Conservation (phyloP, 2,888 invertebrate species). For the Ligdia adustata region DNA sequence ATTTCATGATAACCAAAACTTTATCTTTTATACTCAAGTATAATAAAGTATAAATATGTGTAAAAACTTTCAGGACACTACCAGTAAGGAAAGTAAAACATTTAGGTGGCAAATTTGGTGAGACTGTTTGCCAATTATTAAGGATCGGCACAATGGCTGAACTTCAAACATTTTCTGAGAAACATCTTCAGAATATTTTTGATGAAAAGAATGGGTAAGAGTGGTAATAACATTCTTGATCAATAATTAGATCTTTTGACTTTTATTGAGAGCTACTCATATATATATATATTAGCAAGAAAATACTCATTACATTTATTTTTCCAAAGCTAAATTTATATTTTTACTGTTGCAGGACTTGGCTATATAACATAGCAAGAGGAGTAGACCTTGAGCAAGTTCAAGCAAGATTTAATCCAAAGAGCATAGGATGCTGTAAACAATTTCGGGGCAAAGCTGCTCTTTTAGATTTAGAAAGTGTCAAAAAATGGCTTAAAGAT, state of each 20-base stretch:
- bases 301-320: neutral
- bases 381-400: conserved; percentile 96
- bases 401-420: conserved; percentile 91
- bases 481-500: conserved; percentile 92
- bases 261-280: too few species aligned
- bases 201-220: conserved; percentile 94
- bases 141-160: conserved; percentile 91
- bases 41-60: too few species aligned
- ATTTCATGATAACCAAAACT: neutral
- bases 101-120: conserved; percentile 97
- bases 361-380: conserved; percentile 93
- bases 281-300: too few species aligned
- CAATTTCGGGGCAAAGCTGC: conserved; percentile 94
- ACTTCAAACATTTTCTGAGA: conserved; percentile 87
- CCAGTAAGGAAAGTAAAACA: conserved; percentile 94
- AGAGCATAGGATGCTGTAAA: conserved; percentile 98
- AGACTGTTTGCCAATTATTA: conserved; percentile 88
- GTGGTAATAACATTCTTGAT: too few species aligned
- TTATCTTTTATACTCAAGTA: too few species aligned
- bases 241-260: too few species aligned
- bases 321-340: neutral
- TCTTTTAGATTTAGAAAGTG: conserved; percentile 85
- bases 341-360: conserved; percentile 84
- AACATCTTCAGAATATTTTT: conserved; percentile 88
- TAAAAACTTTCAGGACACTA: conserved; percentile 79